Evolutionary conservation across 2,797 vertebrate genomes (phyloP).

Genomic region (Huso huso): DNA sequence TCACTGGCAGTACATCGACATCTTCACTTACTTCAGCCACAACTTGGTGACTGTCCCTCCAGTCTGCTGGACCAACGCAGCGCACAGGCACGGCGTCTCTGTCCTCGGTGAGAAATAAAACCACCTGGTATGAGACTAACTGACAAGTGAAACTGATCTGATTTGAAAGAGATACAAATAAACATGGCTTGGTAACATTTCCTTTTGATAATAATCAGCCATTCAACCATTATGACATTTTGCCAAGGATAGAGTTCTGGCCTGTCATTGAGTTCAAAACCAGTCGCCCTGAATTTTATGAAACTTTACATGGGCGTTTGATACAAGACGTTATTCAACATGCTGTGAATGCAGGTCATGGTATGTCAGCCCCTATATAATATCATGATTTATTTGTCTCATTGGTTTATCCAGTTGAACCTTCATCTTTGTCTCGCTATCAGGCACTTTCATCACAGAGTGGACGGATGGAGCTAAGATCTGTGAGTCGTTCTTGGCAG

Average conservation of each 20-base stretch:
- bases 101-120: constrained; percentile 67
- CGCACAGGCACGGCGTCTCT: constrained; percentile 75
- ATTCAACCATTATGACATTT: no score
- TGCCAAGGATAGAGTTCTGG: neutral
- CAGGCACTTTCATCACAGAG: constrained; percentile 93
- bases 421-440: neutral
- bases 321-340: neutral
- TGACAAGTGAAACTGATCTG: no score
- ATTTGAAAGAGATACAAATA: neutral
- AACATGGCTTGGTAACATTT: neutral
- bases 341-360: neutral
- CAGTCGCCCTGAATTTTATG: neutral
- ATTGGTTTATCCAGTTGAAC: neutral
- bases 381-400: neutral
- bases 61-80: constrained; percentile 78
- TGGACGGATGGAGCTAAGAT: constrained; percentile 59
- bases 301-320: neutral
- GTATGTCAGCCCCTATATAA: neutral
- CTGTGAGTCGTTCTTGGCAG: constrained; percentile 75
- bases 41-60: constrained; percentile 80
- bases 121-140: no score
- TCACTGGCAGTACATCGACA: constrained; percentile 85
- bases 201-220: no score
- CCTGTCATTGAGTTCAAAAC: neutral
- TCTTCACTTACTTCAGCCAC: constrained; percentile 95